phyloP scores from a whole-genome alignment of 2,113 vertebrate genomes.

The Platichthys flesus region DNA sequence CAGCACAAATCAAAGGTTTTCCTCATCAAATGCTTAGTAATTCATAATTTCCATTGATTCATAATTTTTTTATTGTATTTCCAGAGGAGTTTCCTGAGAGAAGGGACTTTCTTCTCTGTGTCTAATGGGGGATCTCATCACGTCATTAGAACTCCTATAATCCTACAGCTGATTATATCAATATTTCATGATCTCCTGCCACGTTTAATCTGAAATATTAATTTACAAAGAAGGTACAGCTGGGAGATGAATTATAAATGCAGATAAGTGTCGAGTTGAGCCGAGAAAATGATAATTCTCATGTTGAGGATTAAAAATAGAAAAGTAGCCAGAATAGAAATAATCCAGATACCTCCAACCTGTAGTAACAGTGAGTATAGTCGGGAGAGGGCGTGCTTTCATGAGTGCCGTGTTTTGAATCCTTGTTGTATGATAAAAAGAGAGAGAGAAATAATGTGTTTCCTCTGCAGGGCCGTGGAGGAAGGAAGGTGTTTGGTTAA shows the following conservation, averaged over 20 bases:
- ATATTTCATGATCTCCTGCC: not conserved
- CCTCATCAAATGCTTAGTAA: too few relatives aligned
- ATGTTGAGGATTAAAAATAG: not conserved
- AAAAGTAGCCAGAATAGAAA: not conserved
- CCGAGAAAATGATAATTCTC: not conserved
- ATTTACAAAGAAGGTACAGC: not conserved
- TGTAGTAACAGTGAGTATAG: not conserved
- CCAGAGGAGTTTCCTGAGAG: too few relatives aligned
- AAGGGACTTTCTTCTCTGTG: not conserved
- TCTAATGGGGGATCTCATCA: not conserved
- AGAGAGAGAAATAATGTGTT: constrained; percentile 6
- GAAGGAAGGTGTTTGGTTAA: constrained; percentile 51
- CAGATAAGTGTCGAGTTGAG: not conserved
- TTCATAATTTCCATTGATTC: too few relatives aligned
- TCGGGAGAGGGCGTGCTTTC: too few relatives aligned
- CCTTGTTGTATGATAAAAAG: not conserved
- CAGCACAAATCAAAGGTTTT: too few relatives aligned
- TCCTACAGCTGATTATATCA: not conserved
- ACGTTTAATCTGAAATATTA: constrained; percentile 1
- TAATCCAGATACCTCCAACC: not conserved
- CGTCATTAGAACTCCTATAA: not conserved
- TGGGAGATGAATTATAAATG: constrained; percentile 5
- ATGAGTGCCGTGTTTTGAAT: not conserved
- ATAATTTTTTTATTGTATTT: too few relatives aligned
- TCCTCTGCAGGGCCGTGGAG: not conserved